Base-by-base conservation (phyloP, 2,113 vertebrate genomes). In the Ophiodon elongatus region DNA sequence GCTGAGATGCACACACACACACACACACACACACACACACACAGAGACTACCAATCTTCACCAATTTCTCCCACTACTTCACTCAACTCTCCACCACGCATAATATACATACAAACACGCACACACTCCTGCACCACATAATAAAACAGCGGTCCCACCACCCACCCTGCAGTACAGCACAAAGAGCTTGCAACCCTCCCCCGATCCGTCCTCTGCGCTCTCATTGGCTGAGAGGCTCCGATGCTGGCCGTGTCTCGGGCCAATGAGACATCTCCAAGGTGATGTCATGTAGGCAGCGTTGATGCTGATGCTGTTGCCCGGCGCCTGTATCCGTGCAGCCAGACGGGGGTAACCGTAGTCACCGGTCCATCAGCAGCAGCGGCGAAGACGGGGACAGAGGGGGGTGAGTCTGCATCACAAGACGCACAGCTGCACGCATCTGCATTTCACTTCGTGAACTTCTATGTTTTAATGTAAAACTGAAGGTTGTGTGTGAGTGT, bases 301-400 rank as follows among this genome's bases (percentile, higher is more conserved):
- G 92, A 93, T 95, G 93, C 94, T 94, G 95, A 95, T 95, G 95
- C 95, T 95, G 92, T 92, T 93, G 94, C 94, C 89, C 88, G 89
- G 94, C 83, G 91, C 92, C 93, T 95, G 94, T 92, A 94, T 95
- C 94, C 69, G 85, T 92, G 93, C 89, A 92, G 82, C 89, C 91
- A 94, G 92, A 93, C 89, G 5, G 86, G 69, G 85, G 80, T 72
- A 90, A 89, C 77, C 67, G 57, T 89, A 88, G 86, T 76, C 85
- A 89, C 77, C 39, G 72, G 60, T 79, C 86, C 83, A 85, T 66
- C 83, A 88, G n/a, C 88, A 87, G 35, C 88, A 86, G 56, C 82
- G 76, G 57, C 87, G 70, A 86, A 74, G n/a, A 80, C 79, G 27
- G 76, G 74, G 45, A 81, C 75, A 78, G 83, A 89, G 73, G 84